Evolutionary conservation across 2,797 vertebrate genomes (phyloP).

Genomic region (Sebastes cheni): DNA sequence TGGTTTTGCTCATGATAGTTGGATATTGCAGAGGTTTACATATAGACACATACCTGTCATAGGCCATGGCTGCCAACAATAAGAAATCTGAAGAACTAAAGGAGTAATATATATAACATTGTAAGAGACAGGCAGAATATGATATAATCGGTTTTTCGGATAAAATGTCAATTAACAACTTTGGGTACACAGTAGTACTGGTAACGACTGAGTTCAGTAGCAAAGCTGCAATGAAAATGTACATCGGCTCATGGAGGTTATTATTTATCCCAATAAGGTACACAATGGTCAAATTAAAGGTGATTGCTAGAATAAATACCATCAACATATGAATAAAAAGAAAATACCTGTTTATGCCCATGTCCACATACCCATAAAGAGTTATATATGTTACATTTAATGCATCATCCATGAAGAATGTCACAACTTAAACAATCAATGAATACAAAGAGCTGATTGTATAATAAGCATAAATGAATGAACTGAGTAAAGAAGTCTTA

Average conservation of each 20-base stretch:
- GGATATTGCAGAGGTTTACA: conserved; percentile 40
- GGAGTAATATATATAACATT: conserved; percentile 3
- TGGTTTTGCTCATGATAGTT: conserved; percentile 1
- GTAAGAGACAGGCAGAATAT: conserved; percentile 25
- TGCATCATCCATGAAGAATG: background rate
- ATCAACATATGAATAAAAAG: conserved; percentile 28
- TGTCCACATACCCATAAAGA: conserved; percentile 26
- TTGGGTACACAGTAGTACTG: conserved; percentile 34
- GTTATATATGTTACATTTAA: conserved; percentile 38
- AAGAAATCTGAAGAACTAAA: conserved; percentile 11
- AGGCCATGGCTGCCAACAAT: conserved; percentile 37
- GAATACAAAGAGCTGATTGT: background rate
- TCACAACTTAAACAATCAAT: background rate
- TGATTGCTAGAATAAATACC: conserved; percentile 34
- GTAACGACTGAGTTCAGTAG: conserved; percentile 29
- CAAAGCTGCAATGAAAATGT: conserved; percentile 53
- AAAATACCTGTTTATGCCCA: conserved; percentile 20
- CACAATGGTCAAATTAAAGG: conserved; percentile 25
- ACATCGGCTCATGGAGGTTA: conserved; percentile 54
- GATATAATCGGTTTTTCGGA: conserved; percentile 22
- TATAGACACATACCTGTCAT: conserved; percentile 43
- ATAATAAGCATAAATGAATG: background rate
- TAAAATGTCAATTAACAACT: conserved; percentile 14
- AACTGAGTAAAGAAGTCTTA: too few species aligned
- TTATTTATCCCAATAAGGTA: conserved; percentile 27